A percentile compares a stretch with the other conserved stretches of the same genome.
Evolutionary conservation across 2,888 invertebrate species (phyloP).

Genomic region (Heliconius sara): DNA sequence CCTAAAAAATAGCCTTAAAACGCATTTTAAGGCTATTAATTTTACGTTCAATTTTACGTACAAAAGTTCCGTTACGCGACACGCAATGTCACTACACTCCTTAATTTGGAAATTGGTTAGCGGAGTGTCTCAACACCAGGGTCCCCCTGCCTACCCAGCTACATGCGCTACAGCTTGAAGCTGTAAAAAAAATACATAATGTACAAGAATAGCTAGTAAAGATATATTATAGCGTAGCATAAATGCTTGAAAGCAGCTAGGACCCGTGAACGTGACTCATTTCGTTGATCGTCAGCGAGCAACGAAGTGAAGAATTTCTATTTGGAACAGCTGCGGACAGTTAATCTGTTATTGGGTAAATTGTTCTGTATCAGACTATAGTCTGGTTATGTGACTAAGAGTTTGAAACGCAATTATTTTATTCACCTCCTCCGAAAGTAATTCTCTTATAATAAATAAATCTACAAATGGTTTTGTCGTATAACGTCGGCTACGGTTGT

Average conservation of each 20-base stretch:
- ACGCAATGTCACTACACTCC: no score
- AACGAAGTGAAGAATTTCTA: slow-evolving; percentile 49
- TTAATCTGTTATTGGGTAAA: slow-evolving; percentile 73
- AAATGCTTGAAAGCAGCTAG: slow-evolving; percentile 16
- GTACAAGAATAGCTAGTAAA: not conserved
- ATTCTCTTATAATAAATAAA: not conserved
- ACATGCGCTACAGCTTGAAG: not conserved
- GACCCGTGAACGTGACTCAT: slow-evolving; percentile 44
- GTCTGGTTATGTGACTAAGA: slow-evolving; percentile 26
- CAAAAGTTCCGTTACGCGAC: no score
- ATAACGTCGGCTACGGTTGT: not conserved
- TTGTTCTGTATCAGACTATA: slow-evolving; percentile 54
- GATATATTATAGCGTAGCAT: slow-evolving; percentile 5
- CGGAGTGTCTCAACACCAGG: no score
- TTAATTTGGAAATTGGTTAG: no score
- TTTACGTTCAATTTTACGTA: no score
- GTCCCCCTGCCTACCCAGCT: no score
- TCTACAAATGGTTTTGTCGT: not conserved
- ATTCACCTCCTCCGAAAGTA: not conserved
- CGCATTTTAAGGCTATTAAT: not conserved
- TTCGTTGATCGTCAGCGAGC: slow-evolving; percentile 48
- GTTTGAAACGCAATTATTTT: slow-evolving; percentile 27
- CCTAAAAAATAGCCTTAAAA: no score
- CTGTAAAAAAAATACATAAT: not conserved
- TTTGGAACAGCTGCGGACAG: slow-evolving; percentile 49